Conservation (phyloP, 2,888 invertebrate species). For the Nycteola revayana region DNA sequence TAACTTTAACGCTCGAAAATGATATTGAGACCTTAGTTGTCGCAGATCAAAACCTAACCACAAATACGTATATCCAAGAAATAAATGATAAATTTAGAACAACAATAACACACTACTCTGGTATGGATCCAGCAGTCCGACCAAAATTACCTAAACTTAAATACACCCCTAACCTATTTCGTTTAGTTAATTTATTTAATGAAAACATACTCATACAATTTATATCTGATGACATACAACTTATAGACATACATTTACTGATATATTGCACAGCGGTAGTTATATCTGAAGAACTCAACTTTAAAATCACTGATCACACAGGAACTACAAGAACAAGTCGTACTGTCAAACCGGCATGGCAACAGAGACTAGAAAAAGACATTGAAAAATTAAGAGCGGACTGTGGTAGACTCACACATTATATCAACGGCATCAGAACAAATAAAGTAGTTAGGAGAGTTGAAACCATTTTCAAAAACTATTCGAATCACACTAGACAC, state of each 20-base stretch:
- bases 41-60: no score
- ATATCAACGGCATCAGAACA: constrained; percentile 1
- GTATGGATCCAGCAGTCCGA: constrained; percentile 1
- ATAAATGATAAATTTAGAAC: no score
- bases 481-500: constrained; percentile 4
- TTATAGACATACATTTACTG: constrained; percentile 3
- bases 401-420: no score
- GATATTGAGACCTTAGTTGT: no score
- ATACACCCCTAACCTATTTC: neutral
- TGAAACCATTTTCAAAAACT: no score
- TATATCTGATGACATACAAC: constrained; percentile 1
- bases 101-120: no score
- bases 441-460: neutral
- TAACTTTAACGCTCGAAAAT: no score
- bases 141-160: constrained; percentile 5
- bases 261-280: constrained; percentile 4
- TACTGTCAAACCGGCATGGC: constrained; percentile 3
- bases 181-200: no score
- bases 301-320: neutral
- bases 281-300: no score
- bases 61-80: no score
- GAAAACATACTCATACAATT: no score
- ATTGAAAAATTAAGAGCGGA: no score
- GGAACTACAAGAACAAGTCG: neutral
- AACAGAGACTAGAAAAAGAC: constrained; percentile 3